Conservation (phyloP, 2,888 invertebrate genomes). For the Mycogona germanica region DNA sequence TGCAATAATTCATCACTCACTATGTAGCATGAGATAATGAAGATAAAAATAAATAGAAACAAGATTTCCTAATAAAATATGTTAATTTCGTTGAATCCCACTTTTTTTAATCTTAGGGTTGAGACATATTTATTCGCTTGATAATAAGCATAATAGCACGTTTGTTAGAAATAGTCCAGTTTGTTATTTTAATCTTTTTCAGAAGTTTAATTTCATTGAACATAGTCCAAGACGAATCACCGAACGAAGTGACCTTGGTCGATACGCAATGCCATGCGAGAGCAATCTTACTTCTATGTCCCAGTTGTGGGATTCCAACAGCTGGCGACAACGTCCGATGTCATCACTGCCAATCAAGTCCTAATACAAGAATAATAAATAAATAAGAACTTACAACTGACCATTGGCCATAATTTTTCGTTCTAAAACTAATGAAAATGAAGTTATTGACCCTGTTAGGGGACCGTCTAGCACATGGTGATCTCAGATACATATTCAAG, state of each 20-base stretch:
- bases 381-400: neutral
- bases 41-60: too few relatives aligned
- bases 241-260: too few relatives aligned
- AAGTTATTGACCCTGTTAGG: neutral
- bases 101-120: too few relatives aligned
- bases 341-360: slow-evolving; percentile 16
- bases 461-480: too few relatives aligned
- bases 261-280: too few relatives aligned
- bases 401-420: neutral
- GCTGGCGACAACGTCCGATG: slow-evolving; percentile 5
- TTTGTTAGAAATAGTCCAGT: neutral
- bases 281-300: slow-evolving; percentile 8
- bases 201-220: too few relatives aligned
- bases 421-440: neutral
- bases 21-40: neutral
- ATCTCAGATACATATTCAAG: too few relatives aligned
- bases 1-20: neutral
- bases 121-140: too few relatives aligned
- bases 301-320: slow-evolving; percentile 15
- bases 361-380: neutral
- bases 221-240: too few relatives aligned
- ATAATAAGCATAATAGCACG: neutral
- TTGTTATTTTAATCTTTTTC: too few relatives aligned
- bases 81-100: too few relatives aligned
- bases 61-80: too few relatives aligned